phyloP scores from a whole-genome alignment of 2,113 vertebrate species.

The Oncorhynchus clarkii region DNA sequence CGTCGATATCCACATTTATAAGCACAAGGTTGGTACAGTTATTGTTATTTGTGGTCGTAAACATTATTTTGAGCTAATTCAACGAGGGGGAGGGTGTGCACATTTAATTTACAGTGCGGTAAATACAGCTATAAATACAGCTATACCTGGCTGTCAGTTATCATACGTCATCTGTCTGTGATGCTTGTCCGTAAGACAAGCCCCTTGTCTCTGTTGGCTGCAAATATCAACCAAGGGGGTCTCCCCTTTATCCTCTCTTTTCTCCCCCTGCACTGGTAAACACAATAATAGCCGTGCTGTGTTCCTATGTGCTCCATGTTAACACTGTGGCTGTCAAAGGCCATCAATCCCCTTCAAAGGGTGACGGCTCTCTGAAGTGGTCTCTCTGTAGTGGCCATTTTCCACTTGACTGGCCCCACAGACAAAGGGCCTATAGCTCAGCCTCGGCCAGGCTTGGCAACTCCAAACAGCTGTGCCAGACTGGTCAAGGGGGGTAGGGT shows the following conservation, averaged over 20 bases:
- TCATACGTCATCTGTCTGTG: conserved; percentile 49
- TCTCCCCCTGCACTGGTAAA: conserved; percentile 61
- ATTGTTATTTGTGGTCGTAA: too few relatives aligned
- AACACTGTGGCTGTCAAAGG: conserved; percentile 73
- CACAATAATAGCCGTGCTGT: conserved; percentile 61
- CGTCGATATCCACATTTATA: too few relatives aligned
- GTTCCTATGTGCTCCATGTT: conserved; percentile 60
- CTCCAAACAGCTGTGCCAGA: conserved; percentile 63
- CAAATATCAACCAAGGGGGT: conserved; percentile 52
- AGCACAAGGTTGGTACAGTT: too few relatives aligned
- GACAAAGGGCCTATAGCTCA: conserved; percentile 56
- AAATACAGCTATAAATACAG: too few relatives aligned
- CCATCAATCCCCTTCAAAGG: conserved; percentile 74
- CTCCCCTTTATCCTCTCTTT: conserved; percentile 46
- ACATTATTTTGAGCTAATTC: too few relatives aligned
- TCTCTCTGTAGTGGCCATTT: conserved; percentile 73
- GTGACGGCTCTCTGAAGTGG: conserved; percentile 77
- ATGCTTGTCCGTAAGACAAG: conserved; percentile 30
- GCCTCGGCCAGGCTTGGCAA: conserved; percentile 34
- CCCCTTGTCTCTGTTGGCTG: conserved; percentile 38
- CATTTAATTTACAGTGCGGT: too few relatives aligned
- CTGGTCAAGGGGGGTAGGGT: conserved; percentile 49
- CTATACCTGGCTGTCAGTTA: conserved; percentile 46
- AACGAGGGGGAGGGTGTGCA: too few relatives aligned
- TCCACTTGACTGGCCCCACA: conserved; percentile 77